phyloP scores from a whole-genome alignment of 2,797 vertebrate species.

The Acanthurus lineatus region DNA sequence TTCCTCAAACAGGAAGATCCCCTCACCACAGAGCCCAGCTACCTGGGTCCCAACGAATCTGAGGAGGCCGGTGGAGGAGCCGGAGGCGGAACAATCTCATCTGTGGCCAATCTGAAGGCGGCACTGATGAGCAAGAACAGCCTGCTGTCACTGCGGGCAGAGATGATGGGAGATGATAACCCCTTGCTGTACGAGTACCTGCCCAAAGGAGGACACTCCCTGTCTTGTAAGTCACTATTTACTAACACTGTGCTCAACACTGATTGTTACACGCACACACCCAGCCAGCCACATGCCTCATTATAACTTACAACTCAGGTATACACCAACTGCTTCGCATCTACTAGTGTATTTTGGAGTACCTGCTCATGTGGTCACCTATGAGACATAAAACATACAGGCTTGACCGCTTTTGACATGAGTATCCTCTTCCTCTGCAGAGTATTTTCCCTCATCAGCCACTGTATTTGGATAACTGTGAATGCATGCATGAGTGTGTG shows the following conservation, averaged over 20 bases:
- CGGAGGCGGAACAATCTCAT: constrained; percentile 84
- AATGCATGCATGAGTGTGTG: constrained; percentile 29
- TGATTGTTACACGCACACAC: constrained; percentile 33
- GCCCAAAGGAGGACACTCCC: constrained; percentile 94
- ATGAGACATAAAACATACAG: constrained; percentile 46
- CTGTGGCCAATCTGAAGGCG: constrained; percentile 94
- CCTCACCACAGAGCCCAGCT: constrained; percentile 86
- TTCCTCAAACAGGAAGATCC: constrained; percentile 90
- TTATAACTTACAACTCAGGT: constrained; percentile 19
- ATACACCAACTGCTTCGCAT: constrained; percentile 21
- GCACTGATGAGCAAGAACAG: constrained; percentile 99
- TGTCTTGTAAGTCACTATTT: constrained; percentile 92
- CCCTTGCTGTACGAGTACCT: constrained; percentile 96
- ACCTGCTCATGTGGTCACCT: constrained; percentile 44
- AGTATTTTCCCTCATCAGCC: constrained; percentile 52
- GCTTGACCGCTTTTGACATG: constrained; percentile 39
- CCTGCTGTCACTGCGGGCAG: constrained; percentile 94
- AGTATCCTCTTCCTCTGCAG: constrained; percentile 39
- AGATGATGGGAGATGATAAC: constrained; percentile 95
- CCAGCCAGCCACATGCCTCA: constrained; percentile 24
- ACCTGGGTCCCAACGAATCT: constrained; percentile 89
- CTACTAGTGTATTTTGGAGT: constrained; percentile 24
- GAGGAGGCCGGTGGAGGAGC: constrained; percentile 88
- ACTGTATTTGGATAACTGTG: constrained; percentile 49
- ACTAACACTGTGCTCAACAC: constrained; percentile 50